phyloP scores from a whole-genome alignment of 2,113 vertebrate species.

The Tragelaphus buxtoni region DNA sequence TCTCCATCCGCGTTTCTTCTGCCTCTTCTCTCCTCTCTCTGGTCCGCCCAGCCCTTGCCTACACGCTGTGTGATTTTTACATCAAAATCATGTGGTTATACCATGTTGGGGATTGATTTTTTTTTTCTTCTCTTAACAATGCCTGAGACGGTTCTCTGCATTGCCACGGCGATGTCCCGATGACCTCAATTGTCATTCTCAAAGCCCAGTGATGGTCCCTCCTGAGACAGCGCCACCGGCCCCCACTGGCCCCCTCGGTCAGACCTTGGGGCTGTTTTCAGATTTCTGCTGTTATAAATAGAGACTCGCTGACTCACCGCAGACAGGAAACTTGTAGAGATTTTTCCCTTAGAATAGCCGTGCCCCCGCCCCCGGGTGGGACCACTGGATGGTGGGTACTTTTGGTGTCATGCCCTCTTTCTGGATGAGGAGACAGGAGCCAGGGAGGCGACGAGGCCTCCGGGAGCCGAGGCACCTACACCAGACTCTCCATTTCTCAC shows the following conservation, averaged over 20 bases:
- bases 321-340: neutral
- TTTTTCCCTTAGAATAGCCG: neutral
- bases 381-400: too few relatives aligned
- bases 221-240: neutral
- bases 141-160: neutral
- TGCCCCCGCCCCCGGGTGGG: neutral
- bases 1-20: neutral
- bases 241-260: neutral
- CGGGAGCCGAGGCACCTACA: neutral
- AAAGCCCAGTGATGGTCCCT: neutral
- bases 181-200: neutral
- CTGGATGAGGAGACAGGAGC: neutral
- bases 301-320: conserved; percentile 19
- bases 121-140: neutral
- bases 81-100: neutral
- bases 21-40: neutral
- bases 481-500: neutral
- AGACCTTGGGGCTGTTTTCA: neutral
- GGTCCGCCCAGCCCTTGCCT: neutral
- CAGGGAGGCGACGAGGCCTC: neutral
- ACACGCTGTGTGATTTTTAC: neutral
- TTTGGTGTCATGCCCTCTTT: neutral
- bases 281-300: conserved; percentile 45
- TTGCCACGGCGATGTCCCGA: neutral
- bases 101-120: neutral